Percentiles rank a stretch among this genome's conserved stretches.
phyloP scores from a whole-genome alignment of 2,888 invertebrate genomes.

The Ligdia adustata region DNA sequence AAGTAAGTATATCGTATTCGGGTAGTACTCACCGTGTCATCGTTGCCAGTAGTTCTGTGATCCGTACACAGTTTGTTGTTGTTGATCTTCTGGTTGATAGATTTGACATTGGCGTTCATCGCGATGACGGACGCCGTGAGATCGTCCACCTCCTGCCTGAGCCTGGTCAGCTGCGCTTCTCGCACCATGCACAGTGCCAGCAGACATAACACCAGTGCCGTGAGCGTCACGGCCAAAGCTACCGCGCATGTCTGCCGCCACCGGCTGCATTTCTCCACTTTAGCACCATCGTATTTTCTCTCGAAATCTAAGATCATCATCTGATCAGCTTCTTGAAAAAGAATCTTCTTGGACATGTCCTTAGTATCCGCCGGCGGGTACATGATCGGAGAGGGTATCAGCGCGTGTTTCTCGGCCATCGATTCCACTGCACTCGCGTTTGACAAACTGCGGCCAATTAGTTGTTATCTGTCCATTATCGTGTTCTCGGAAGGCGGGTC shows the following conservation, averaged over 20 bases:
- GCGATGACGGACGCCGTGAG: conserved; percentile 69
- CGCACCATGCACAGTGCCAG: conserved; percentile 64
- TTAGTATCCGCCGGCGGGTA: conserved; percentile 68
- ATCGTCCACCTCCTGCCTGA: conserved; percentile 66
- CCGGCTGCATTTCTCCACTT: conserved; percentile 53
- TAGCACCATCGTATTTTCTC: conserved; percentile 60
- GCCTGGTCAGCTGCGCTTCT: conserved; percentile 63
- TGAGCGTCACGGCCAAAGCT: conserved; percentile 37
- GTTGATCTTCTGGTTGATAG: conserved; percentile 64
- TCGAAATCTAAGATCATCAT: conserved; percentile 77
- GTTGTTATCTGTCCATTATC: conserved; percentile 68
- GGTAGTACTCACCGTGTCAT: conserved; percentile 70
- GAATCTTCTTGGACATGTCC: conserved; percentile 74
- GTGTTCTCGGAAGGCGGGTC: conserved; percentile 55
- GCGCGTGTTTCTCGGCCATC: conserved; percentile 74
- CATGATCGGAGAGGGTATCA: conserved; percentile 66
- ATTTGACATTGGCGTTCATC: conserved; percentile 63
- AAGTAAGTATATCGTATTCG: conserved; percentile 20
- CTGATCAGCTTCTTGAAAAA: no score
- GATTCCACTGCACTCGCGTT: conserved; percentile 62
- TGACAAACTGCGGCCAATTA: conserved; percentile 49
- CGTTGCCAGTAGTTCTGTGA: conserved; percentile 44
- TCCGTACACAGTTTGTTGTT: conserved; percentile 65
- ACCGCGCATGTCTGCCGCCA: conserved; percentile 55
- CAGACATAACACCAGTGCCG: conserved; percentile 56